phyloP scores from a whole-genome alignment of 1,140 invertebrate genomes.

The Daktulosphaira vitifoliae region DNA sequence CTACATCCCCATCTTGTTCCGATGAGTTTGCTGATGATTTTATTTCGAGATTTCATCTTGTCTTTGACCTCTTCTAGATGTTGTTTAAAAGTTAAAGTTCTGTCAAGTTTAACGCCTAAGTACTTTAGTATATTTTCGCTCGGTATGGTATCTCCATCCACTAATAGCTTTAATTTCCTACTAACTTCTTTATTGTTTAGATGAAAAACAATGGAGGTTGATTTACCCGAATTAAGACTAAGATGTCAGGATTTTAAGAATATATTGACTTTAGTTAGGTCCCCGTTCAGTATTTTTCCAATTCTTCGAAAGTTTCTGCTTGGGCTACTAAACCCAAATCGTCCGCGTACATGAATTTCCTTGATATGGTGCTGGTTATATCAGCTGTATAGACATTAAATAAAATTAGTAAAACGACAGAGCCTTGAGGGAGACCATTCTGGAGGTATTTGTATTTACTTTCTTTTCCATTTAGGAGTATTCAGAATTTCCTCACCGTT shows the following conservation, averaged over 20 bases:
- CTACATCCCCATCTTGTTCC: background rate
- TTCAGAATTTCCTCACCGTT: too few relatives aligned
- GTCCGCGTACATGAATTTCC: too few relatives aligned
- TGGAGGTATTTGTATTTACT: too few relatives aligned
- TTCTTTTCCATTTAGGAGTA: too few relatives aligned
- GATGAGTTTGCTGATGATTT: conserved; percentile 1
- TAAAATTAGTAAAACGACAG: background rate
- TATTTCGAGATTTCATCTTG: background rate
- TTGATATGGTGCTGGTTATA: too few relatives aligned
- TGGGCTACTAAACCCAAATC: too few relatives aligned
- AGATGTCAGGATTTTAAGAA: background rate
- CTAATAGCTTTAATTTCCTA: background rate
- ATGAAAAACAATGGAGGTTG: background rate
- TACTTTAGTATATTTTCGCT: background rate
- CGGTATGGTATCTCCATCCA: background rate
- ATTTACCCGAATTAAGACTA: background rate
- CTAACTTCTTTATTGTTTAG: conserved; percentile 4
- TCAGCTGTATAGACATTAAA: too few relatives aligned
- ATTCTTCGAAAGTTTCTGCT: background rate
- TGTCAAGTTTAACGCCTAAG: background rate
- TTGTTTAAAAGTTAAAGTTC: background rate
- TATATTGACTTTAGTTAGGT: background rate
- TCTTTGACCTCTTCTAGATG: background rate
- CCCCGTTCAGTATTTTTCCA: background rate
- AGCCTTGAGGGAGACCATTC: too few relatives aligned